Evolutionary conservation across 1,140 invertebrate species (phyloP), one percentile per base, ranked within the genome.

Genomic region (Musca vetustissima): DNA sequence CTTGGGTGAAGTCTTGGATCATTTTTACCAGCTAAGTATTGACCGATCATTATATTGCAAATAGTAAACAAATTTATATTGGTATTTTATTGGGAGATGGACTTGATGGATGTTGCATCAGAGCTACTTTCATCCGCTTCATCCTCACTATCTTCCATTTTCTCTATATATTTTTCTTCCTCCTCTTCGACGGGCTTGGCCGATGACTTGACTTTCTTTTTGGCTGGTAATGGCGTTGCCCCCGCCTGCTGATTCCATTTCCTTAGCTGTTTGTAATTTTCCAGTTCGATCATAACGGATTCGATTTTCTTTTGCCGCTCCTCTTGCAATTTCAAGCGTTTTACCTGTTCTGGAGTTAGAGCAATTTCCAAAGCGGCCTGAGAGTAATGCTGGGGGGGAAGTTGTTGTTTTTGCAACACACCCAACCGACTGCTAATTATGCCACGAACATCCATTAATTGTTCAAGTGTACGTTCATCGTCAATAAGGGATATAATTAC

Each of bases 401-500:
- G 47, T 50, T 66, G 57, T 50, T 72, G 69, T 76, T 78, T 73
- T 85, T 84, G 59, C 0, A 88, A 66, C 17, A 84, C 71, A 17
- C 85, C 83, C 43, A 89, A 76, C 71, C 89, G 85, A 49, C 75
- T 74, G 17, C 80, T 84, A 11, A 90, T 74, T 0, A 79, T 74
- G 1, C 84, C 88, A 72, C 91, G 85, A 76, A 94, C 92, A 73
- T 92, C 88, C 82, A 93, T 88, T 1, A 95, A 81, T 72, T 88
- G 88, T 59, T 92, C 87, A 1, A 94, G 81, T 4, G 92, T 90
- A 70, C 87, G 86, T 82, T 93, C 85, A 0, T 92, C 92, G 71
- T 93, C 92, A 11, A 90, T 84, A 2, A 90, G 87, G 53, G 90
- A 92, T 2, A 91, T 85, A 52, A 90, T 84, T 3, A 95, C 84